Conservation (phyloP, 2,888 invertebrate genomes). For the Nomada goodeniana region DNA sequence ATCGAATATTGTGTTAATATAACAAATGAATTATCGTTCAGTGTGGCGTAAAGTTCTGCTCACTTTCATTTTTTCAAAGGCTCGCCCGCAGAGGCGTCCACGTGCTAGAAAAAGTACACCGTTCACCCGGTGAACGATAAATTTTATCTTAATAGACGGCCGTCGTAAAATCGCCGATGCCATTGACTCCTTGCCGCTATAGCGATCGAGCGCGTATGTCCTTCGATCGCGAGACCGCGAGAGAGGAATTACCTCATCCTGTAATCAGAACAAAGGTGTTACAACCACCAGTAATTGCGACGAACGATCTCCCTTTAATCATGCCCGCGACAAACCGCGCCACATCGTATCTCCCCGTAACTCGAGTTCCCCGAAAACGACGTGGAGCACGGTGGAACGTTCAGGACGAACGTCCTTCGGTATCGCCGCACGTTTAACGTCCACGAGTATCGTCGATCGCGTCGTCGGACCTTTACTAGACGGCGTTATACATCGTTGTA, state of each 20-base stretch:
- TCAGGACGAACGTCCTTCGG: slow-evolving; percentile 47
- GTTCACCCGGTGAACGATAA: neutral
- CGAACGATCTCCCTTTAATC: slow-evolving; percentile 19
- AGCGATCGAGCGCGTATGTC: slow-evolving; percentile 34
- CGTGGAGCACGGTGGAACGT: neutral
- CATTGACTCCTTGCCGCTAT: neutral
- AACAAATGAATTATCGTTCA: too few relatives aligned
- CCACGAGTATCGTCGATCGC: slow-evolving; percentile 32
- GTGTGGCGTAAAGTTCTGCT: neutral
- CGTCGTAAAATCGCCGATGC: slow-evolving; percentile 13
- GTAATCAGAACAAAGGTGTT: slow-evolving; percentile 25
- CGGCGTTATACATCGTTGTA: slow-evolving; percentile 36
- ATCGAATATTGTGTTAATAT: too few relatives aligned
- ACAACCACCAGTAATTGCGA: neutral
- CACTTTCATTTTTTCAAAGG: slow-evolving; percentile 4
- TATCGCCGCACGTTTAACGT: slow-evolving; percentile 18
- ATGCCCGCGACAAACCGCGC: neutral
- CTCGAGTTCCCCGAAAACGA: slow-evolving; percentile 23
- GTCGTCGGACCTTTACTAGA: slow-evolving; percentile 59
- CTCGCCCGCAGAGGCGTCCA: neutral
- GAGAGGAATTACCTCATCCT: slow-evolving; percentile 21
- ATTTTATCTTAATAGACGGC: slow-evolving; percentile 8
- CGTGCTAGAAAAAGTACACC: neutral
- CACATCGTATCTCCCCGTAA: slow-evolving; percentile 4
- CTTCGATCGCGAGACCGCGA: slow-evolving; percentile 38